Conservation (phyloP, 2,113 vertebrate genomes). For the Neodontobutis hainanensis region DNA sequence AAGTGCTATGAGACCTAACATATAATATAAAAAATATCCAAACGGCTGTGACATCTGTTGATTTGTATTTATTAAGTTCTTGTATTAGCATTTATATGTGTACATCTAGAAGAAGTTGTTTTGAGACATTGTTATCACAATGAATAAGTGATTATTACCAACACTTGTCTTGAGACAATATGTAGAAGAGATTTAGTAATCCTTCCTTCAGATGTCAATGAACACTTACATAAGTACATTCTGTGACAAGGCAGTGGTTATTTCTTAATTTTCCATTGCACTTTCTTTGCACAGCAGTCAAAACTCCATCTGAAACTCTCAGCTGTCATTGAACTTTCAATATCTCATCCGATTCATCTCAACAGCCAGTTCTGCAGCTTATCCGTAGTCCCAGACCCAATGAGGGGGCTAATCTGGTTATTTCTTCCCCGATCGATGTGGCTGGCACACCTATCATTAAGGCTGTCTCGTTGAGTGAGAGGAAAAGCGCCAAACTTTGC, state of each 20-base stretch:
- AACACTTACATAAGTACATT: conserved; percentile 12
- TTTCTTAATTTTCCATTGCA: conserved; percentile 19
- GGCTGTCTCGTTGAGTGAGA: conserved; percentile 52
- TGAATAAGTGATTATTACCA: too few species aligned
- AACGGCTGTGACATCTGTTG: too few species aligned
- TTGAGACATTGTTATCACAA: too few species aligned
- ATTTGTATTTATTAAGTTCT: too few species aligned
- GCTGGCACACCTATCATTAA: conserved; percentile 63
- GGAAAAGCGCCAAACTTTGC: conserved; percentile 33
- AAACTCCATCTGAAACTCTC: conserved; percentile 41
- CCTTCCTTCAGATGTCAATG: not conserved
- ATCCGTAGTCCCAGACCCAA: conserved; percentile 58
- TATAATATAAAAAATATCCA: too few species aligned
- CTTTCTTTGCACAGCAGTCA: conserved; percentile 24
- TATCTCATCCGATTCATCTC: conserved; percentile 57
- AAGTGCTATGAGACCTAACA: too few species aligned
- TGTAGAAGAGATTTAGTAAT: not conserved
- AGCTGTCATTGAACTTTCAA: conserved; percentile 55
- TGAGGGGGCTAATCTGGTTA: conserved; percentile 69
- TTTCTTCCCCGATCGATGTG: conserved; percentile 64
- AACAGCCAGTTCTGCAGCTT: conserved; percentile 55
- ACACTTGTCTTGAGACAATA: too few species aligned
- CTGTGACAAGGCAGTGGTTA: conserved; percentile 10
- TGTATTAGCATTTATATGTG: too few species aligned
- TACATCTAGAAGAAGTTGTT: too few species aligned